A percentile compares a stretch with the other conserved stretches of the same genome.
Evolutionary conservation across 2,797 vertebrate genomes (phyloP).

Genomic region (Phataginus tetradactyla): DNA sequence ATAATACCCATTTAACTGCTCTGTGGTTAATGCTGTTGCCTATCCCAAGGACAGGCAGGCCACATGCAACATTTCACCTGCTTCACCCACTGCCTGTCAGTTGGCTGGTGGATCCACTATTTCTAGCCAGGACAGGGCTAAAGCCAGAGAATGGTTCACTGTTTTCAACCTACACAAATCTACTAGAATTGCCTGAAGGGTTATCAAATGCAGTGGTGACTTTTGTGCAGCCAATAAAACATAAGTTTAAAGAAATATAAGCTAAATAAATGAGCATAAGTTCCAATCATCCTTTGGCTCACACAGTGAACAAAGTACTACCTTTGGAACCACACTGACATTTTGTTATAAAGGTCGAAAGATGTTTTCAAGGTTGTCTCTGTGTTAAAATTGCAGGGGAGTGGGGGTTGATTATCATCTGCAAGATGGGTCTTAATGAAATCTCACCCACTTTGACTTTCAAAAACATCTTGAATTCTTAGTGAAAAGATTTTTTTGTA

Average conservation of each 20-base stretch:
- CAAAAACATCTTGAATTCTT: background rate
- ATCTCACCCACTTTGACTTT: constrained; percentile 34
- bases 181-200: background rate
- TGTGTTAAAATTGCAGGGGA: constrained; percentile 32
- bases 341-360: constrained; percentile 66
- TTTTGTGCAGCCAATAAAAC: background rate
- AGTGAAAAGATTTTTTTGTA: background rate
- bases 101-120: background rate
- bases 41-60: background rate
- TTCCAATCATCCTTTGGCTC: constrained; percentile 10
- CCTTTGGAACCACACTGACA: constrained; percentile 1
- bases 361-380: constrained; percentile 41
- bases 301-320: constrained; percentile 48
- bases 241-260: constrained; percentile 52
- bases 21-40: background rate
- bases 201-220: constrained; percentile 42
- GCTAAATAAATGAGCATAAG: constrained; percentile 48
- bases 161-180: constrained; percentile 6
- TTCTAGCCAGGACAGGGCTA: background rate
- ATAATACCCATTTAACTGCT: background rate
- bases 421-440: constrained; percentile 10
- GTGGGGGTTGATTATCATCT: background rate
- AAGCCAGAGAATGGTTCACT: background rate
- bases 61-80: background rate
- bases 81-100: background rate